Evolutionary conservation across 2,888 invertebrate genomes (phyloP).

Genomic region (Drosophila yooni): DNA sequence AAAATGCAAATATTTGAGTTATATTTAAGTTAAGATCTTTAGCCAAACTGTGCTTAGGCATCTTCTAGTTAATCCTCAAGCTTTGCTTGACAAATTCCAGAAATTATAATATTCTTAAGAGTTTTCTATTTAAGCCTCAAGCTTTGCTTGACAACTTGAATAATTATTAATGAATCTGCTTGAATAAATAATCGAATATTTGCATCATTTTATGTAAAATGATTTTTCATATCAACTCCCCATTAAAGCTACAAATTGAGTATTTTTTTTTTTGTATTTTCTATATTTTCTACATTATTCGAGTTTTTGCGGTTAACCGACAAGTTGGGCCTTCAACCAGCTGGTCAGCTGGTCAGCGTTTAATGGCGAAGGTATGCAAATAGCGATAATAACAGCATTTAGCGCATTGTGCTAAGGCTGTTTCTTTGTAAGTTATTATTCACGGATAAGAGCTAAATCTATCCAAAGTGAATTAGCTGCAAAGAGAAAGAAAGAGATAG

Average conservation of each 20-base stretch:
- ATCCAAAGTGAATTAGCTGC: constrained; percentile 43
- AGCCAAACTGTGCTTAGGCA: not conserved
- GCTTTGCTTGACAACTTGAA: not conserved
- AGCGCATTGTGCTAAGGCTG: constrained; percentile 18
- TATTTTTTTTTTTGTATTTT: not conserved
- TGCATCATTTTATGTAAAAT: not conserved
- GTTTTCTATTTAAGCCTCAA: not conserved
- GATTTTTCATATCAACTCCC: not conserved
- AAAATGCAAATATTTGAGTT: not conserved
- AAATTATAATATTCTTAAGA: not conserved
- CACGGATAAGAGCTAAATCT: constrained; percentile 33
- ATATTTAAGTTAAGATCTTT: not conserved
- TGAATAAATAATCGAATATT: not conserved
- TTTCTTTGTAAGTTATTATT: constrained; percentile 8
- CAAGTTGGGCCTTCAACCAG: constrained; percentile 6
- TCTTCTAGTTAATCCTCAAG: not conserved
- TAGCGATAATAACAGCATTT: constrained; percentile 30
- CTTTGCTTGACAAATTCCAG: not conserved
- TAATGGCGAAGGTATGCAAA: constrained; percentile 21
- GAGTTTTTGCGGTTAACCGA: constrained; percentile 29
- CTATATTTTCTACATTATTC: not conserved
- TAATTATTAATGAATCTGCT: not conserved
- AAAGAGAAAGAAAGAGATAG: not conserved
- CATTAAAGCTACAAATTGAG: not conserved
- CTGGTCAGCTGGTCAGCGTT: constrained; percentile 1